These are phyloP conservation scores for Mellivora capensis DNA, from an alignment of 2,113 vertebrate genomes.

Conservation along the genomic window DNA sequence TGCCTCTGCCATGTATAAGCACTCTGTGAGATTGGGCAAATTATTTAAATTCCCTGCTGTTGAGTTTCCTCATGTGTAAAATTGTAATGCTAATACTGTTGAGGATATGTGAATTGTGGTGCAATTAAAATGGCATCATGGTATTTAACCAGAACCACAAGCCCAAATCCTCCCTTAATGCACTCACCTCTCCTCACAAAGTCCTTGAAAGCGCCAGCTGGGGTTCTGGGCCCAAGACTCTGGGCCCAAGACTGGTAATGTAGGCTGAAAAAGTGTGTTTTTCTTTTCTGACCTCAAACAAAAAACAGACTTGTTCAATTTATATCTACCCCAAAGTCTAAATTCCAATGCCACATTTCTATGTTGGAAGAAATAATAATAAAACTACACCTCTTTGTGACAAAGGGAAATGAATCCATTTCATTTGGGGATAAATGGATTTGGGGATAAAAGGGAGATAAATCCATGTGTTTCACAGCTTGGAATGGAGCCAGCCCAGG, in stretches of 20 bases:
- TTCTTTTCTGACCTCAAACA: neutral
- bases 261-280: neutral
- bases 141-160: neutral
- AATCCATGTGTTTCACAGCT: neutral
- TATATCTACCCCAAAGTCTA: neutral
- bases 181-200: neutral
- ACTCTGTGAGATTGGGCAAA: neutral
- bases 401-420: neutral
- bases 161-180: neutral
- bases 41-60: conserved; percentile 20
- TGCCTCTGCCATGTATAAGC: neutral
- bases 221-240: neutral
- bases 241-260: too few species aligned
- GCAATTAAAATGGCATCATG: neutral
- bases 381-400: neutral
- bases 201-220: neutral
- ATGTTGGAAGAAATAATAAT: neutral
- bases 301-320: neutral
- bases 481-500: neutral
- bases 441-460: neutral
- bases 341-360: neutral
- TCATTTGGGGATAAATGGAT: too few species aligned
- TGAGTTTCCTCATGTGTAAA: conserved; percentile 28
- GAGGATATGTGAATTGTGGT: neutral
- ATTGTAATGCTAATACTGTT: neutral